Evolutionary conservation across 2,888 invertebrate species (phyloP), one percentile per base, ranked within the genome.

Genomic region (Pedicia rivosa): DNA sequence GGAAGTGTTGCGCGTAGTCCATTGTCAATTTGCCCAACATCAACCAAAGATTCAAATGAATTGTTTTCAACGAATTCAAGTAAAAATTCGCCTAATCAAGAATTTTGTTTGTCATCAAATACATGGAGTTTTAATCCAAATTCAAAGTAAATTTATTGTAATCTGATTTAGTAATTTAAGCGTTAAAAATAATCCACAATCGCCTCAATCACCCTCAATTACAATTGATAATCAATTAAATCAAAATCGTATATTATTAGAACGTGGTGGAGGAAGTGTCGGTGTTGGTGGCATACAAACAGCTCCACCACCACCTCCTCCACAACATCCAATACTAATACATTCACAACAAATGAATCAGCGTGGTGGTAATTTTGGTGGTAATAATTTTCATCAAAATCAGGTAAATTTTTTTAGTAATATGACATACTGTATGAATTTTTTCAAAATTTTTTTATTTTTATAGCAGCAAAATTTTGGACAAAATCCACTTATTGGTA

Each of bases 1-100:
- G 94, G 92, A 46, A 88, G 81, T 47, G 82, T 90, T 47, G 87
- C 78, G 51, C 82, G 81, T 52, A 90, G 82, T 51, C 86, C 88
- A 40, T 68, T 88, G 42, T 86, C 88, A 39, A 70, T 94, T 48
- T 59, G 60, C 53, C 52, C 60, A 48, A 80, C 86, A 49, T 78
- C 83, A 44, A 80, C 86, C 50, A 90, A 91, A 65, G 88, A 90
- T 62, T 69, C 79, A 40, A 32, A 32, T 32, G 88, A 90, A 61
- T 73, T 81, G 62, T 78, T 83, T 57, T 78, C 68, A 50, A 58
- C 62, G 47, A 66, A 64, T 48, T 63, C 63, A 44, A 78, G 75
- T 50, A 82, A 83, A 62, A 77, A 81, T 43, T 74, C 78, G 62
- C 77, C 67, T 65, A 74, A 67, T 59, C 74, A 77, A 43, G 67